Percentiles rank a stretch among this genome's conserved stretches.
phyloP scores from a whole-genome alignment of 2,888 invertebrate genomes.

The Pollenia griseotomentosa region DNA sequence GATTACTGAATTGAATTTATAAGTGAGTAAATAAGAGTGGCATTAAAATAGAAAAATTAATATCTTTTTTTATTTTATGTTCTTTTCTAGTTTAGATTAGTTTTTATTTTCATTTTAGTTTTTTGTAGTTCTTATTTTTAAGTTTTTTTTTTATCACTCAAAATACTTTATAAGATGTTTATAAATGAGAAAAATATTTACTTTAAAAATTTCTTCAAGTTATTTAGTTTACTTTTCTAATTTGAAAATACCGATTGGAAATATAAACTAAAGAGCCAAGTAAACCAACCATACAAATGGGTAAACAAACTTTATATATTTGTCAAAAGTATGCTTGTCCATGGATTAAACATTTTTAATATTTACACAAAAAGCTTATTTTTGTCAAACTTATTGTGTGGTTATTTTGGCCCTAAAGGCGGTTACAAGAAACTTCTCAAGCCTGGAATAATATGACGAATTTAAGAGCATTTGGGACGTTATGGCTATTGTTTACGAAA shows the following conservation, averaged over 20 bases:
- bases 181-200: slow-evolving; percentile 42
- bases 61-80: neutral
- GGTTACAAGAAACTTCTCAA: too few relatives aligned
- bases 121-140: neutral
- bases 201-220: slow-evolving; percentile 8
- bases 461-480: too few relatives aligned
- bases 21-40: neutral
- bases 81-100: slow-evolving; percentile 12
- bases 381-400: too few relatives aligned
- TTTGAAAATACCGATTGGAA: neutral
- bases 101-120: slow-evolving; percentile 3
- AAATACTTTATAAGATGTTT: slow-evolving; percentile 32
- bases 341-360: too few relatives aligned
- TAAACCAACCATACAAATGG: too few relatives aligned
- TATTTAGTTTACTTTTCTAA: neutral
- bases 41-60: slow-evolving; percentile 11
- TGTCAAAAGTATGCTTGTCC: too few relatives aligned
- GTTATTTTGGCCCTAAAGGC: too few relatives aligned
- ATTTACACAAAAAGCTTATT: too few relatives aligned
- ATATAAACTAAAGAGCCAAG: neutral
- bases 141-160: neutral
- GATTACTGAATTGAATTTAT: neutral
- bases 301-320: too few relatives aligned
- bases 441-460: too few relatives aligned
- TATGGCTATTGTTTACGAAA: too few relatives aligned